Conservation (phyloP, 2,113 vertebrate species). For the Etheostoma cragini region DNA sequence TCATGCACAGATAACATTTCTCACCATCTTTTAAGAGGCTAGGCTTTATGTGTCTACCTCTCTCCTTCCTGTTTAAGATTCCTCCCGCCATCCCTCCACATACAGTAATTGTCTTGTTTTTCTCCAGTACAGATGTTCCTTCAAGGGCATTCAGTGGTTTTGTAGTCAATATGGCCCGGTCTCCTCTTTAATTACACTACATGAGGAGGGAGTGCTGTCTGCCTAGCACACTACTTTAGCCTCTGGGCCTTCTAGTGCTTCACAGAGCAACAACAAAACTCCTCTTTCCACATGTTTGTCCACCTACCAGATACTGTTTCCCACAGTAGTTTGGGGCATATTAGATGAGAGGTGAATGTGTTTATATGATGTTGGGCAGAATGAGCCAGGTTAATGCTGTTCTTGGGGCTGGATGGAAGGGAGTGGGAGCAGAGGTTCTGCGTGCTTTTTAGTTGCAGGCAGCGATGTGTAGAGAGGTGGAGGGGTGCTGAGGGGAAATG, state of each 20-base stretch:
- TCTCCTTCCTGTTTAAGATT: conserved; percentile 67
- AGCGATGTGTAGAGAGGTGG: conserved; percentile 59
- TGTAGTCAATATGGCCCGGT: conserved; percentile 81
- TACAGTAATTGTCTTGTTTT: conserved; percentile 86
- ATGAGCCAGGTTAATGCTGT: conserved; percentile 42
- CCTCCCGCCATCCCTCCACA: conserved; percentile 68
- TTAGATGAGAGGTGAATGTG: conserved; percentile 15
- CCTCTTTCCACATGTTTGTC: conserved; percentile 54
- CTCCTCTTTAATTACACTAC: conserved; percentile 86
- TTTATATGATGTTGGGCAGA: conserved; percentile 18
- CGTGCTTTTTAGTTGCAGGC: conserved; percentile 62
- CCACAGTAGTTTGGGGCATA: conserved; percentile 23
- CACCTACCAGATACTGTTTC: conserved; percentile 44
- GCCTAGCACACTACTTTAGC: conserved; percentile 59
- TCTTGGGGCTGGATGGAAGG: conserved; percentile 26
- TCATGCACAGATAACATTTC: conserved; percentile 33
- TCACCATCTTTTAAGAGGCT: conserved; percentile 36
- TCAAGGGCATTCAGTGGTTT: conserved; percentile 85
- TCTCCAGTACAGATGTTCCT: conserved; percentile 85
- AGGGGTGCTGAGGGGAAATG: conserved; percentile 78
- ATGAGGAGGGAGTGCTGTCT: conserved; percentile 75
- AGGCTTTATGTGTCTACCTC: conserved; percentile 52
- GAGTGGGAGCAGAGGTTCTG: conserved; percentile 54
- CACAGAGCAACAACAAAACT: conserved; percentile 50
- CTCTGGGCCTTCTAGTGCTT: conserved; percentile 66